Evolutionary conservation across 2,888 invertebrate genomes (phyloP).

Genomic region (Tipula confusa): DNA sequence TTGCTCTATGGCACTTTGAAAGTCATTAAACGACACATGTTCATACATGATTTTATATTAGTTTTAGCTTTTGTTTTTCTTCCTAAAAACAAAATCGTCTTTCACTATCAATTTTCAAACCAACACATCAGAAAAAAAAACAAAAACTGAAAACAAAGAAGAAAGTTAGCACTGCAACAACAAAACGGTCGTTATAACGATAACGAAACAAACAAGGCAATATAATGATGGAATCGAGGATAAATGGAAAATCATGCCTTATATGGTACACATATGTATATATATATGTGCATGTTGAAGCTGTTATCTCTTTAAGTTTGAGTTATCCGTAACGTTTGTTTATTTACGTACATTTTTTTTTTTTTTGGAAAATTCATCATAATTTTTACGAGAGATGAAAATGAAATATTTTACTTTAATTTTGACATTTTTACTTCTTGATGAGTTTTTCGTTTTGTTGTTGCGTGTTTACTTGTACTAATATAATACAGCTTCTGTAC

Average conservation of each 20-base stretch:
- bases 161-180: not conserved
- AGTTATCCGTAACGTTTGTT: not conserved
- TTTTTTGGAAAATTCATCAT: not conserved
- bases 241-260: not conserved
- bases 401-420: slow-evolving; percentile 15
- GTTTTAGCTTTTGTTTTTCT: not conserved
- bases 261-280: not conserved
- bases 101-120: not conserved
- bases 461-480: not conserved
- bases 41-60: slow-evolving; percentile 3
- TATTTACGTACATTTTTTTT: not conserved
- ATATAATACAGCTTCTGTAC: too few relatives aligned
- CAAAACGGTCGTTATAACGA: not conserved
- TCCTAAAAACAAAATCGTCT: not conserved
- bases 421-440: not conserved
- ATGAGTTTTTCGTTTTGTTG: not conserved
- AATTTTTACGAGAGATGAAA: not conserved
- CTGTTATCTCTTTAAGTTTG: not conserved
- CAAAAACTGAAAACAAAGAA: too few relatives aligned
- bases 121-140: too few relatives aligned
- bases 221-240: not conserved
- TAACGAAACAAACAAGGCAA: slow-evolving; percentile 8
- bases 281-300: not conserved
- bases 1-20: not conserved
- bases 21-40: slow-evolving; percentile 25